Evolutionary conservation across 2,888 invertebrate genomes (phyloP).

Genomic region (Cyaniris semiargus): DNA sequence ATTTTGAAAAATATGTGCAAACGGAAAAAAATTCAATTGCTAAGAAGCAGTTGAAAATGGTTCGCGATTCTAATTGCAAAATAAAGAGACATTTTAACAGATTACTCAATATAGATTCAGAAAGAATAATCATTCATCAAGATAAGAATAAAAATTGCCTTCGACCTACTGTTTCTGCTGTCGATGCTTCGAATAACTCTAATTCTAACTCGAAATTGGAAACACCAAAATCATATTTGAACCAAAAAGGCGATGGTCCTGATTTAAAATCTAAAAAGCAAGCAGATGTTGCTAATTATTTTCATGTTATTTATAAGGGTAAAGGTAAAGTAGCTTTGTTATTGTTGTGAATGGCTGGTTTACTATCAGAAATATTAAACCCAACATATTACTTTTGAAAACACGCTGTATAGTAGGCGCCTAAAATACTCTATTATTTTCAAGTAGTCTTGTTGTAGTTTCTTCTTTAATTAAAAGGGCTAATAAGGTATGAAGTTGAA

Average conservation of each 20-base stretch:
- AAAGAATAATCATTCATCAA: not conserved
- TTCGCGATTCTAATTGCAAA: not conserved
- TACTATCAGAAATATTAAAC: not conserved
- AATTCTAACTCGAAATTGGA: not conserved
- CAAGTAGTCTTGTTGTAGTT: too few species aligned
- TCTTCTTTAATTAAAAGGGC: too few species aligned
- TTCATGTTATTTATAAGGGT: conserved; percentile 1
- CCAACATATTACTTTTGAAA: not conserved
- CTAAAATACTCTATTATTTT: not conserved
- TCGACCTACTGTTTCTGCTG: not conserved
- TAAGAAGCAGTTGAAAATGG: not conserved
- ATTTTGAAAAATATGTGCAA: not conserved
- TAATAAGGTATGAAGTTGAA: too few species aligned
- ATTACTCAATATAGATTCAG: not conserved
- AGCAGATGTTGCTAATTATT: not conserved
- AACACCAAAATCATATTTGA: not conserved
- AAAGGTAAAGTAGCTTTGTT: not conserved
- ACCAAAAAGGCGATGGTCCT: not conserved
- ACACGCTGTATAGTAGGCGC: not conserved
- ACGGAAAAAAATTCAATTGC: not conserved
- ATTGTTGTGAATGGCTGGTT: not conserved
- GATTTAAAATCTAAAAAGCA: not conserved
- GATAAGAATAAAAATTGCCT: not conserved
- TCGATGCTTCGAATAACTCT: not conserved
- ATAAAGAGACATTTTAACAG: not conserved